Conservation (phyloP, 1,140 invertebrate genomes). For the Leptinotarsa texana region DNA sequence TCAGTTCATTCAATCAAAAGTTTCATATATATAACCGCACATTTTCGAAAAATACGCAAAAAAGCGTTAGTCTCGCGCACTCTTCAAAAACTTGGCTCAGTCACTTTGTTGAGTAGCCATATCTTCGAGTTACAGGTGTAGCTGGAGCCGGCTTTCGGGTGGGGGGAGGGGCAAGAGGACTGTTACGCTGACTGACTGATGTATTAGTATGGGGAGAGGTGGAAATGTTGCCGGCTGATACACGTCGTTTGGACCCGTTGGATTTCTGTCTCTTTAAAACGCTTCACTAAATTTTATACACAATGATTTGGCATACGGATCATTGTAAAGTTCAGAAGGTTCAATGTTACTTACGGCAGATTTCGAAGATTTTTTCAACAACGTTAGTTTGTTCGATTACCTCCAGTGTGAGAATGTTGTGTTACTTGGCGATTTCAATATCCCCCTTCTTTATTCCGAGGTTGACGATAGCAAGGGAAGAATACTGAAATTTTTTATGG, state of each 20-base stretch:
- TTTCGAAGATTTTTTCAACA: no score
- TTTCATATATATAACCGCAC: not conserved
- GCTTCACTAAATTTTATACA: not conserved
- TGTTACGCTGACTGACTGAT: constrained; percentile 5
- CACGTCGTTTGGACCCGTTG: not conserved
- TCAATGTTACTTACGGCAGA: no score
- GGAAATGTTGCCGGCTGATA: not conserved
- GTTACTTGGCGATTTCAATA: no score
- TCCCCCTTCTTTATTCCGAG: no score
- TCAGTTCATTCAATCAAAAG: not conserved
- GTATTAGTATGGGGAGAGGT: not conserved
- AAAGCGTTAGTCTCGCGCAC: not conserved
- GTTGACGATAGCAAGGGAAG: no score
- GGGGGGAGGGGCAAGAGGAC: not conserved
- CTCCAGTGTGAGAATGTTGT: no score
- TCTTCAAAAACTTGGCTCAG: not conserved
- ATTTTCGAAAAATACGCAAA: not conserved
- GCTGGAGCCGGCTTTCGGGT: not conserved
- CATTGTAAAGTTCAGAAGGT: no score
- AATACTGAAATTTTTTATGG: no score
- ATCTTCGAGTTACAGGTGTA: not conserved
- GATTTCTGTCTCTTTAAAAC: not conserved
- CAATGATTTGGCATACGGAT: no score
- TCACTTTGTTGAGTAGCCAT: constrained; percentile 8
- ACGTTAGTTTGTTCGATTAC: no score